Evolutionary conservation across 2,113 vertebrate genomes (phyloP).

Genomic region (Syngnathus floridae): DNA sequence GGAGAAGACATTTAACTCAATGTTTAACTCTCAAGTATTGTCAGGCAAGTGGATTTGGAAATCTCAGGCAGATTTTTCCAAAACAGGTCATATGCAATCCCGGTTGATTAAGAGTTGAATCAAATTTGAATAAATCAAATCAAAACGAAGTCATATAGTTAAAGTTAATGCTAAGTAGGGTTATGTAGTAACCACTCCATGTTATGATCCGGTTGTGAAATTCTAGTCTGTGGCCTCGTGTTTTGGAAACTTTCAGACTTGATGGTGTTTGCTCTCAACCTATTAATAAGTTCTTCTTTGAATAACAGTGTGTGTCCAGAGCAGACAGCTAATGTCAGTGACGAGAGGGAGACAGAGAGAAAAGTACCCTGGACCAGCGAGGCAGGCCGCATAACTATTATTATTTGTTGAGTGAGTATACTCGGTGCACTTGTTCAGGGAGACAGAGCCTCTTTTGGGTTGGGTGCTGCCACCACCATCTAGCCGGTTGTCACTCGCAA

Average conservation of each 20-base stretch:
- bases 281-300: conserved; percentile 69
- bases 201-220: conserved; percentile 71
- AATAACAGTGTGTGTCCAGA: conserved; percentile 64
- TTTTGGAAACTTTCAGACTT: conserved; percentile 68
- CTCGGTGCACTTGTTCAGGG: conserved; percentile 26
- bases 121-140: not conserved
- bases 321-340: conserved; percentile 64
- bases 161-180: conserved; percentile 57
- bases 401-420: conserved; percentile 50
- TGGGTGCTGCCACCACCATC: conserved; percentile 32
- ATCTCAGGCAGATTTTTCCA: too few relatives aligned
- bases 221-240: conserved; percentile 50
- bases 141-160: not conserved
- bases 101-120: too few relatives aligned
- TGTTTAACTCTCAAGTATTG: too few relatives aligned
- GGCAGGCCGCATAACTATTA: conserved; percentile 40
- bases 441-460: conserved; percentile 13
- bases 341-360: conserved; percentile 38
- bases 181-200: conserved; percentile 61
- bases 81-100: too few relatives aligned
- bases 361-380: conserved; percentile 27
- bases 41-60: too few relatives aligned
- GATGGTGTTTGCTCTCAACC: conserved; percentile 65
- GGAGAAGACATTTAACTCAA: too few relatives aligned
- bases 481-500: conserved; percentile 18